Conservation (phyloP, 2,797 vertebrate genomes). For the Lepus townsendii region DNA sequence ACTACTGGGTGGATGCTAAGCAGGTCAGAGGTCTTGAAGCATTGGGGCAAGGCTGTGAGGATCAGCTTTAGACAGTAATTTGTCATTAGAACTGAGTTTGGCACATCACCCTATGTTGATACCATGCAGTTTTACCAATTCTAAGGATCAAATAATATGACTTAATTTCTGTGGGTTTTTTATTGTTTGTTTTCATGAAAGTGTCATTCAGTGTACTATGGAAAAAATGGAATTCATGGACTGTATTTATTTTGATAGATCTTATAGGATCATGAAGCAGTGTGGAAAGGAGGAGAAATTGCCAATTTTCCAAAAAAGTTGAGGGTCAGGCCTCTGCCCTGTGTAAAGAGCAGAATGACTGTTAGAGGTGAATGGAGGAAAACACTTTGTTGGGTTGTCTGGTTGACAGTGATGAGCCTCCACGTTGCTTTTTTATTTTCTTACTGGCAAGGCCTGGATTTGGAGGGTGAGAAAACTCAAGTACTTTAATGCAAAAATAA, state of each 20-base stretch:
- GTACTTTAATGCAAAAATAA: not conserved
- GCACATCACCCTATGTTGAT: not conserved
- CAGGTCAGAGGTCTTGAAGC: not conserved
- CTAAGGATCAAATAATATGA: not conserved
- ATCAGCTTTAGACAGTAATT: not conserved
- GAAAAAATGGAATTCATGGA: conserved; percentile 1
- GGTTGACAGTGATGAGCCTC: not conserved
- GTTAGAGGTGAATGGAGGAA: not conserved
- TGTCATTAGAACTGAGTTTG: not conserved
- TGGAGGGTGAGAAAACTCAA: not conserved
- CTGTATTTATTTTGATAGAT: not conserved
- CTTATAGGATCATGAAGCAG: not conserved
- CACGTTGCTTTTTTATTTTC: not conserved
- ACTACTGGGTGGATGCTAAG: not conserved
- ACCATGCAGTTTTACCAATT: not conserved
- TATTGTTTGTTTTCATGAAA: not conserved
- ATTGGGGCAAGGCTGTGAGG: not conserved
- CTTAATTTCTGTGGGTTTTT: not conserved
- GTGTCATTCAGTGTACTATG: not conserved
- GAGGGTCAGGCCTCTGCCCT: not conserved
- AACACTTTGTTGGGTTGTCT: not conserved
- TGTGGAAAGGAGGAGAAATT: not conserved
- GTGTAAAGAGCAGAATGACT: not conserved
- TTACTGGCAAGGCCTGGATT: not conserved
- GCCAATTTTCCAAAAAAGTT: not conserved